These are phyloP conservation scores for Dicentrarchus labrax DNA, from an alignment of 2,113 vertebrate species.

Conservation along the genomic window DNA sequence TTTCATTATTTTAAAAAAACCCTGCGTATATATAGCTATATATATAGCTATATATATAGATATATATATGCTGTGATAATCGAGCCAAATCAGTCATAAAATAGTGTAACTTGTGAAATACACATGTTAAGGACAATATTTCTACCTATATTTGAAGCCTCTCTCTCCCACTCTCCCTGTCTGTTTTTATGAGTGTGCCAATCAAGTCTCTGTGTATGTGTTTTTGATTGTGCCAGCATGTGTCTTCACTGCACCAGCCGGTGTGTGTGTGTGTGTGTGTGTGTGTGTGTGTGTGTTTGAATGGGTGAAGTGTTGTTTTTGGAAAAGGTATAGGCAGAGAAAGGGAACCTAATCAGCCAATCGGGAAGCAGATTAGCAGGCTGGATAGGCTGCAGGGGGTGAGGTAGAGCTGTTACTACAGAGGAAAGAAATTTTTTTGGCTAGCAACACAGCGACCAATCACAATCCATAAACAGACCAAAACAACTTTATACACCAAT, in stretches of 20 bases:
- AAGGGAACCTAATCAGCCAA: slow-evolving; percentile 81
- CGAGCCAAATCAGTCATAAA: background rate
- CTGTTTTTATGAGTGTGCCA: slow-evolving; percentile 38
- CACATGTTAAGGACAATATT: slow-evolving; percentile 20
- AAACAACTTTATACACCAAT: slow-evolving; percentile 84
- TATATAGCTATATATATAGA: no score
- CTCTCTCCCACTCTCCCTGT: slow-evolving; percentile 6
- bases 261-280: slow-evolving; percentile 31
- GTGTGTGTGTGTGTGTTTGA: slow-evolving; percentile 51
- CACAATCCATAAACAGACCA: slow-evolving; percentile 80
- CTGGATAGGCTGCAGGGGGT: slow-evolving; percentile 32
- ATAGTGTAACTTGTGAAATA: background rate
- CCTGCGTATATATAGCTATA: no score
- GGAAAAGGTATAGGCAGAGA: slow-evolving; percentile 69
- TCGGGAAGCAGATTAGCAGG: slow-evolving; percentile 74
- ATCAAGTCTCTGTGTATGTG: slow-evolving; percentile 36
- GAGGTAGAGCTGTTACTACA: slow-evolving; percentile 77
- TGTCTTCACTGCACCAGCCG: slow-evolving; percentile 59
- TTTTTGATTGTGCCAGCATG: slow-evolving; percentile 64
- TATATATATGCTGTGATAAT: background rate
- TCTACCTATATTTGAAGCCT: slow-evolving; percentile 8
- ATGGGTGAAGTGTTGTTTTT: slow-evolving; percentile 52
- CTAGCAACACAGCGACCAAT: slow-evolving; percentile 86
- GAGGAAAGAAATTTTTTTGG: slow-evolving; percentile 72
- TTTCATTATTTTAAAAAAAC: no score